phyloP scores from a whole-genome alignment of 2,113 vertebrate genomes.

The Xiphorhynchus elegans region DNA sequence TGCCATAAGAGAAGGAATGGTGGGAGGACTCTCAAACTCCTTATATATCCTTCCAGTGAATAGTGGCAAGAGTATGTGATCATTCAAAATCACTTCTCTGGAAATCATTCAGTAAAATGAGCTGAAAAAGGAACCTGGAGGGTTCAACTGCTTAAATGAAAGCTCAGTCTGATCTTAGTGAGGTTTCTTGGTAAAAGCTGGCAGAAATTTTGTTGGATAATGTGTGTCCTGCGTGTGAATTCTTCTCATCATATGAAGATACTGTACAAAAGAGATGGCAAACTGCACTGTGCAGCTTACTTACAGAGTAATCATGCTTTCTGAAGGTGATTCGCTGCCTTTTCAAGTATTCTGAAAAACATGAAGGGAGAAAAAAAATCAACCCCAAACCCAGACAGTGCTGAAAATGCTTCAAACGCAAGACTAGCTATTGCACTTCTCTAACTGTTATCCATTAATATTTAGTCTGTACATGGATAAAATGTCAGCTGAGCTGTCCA shows the following conservation, averaged over 20 bases:
- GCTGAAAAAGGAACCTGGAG: background rate
- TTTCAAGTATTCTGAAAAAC: conserved; percentile 16
- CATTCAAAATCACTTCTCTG: background rate
- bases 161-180: background rate
- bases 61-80: background rate
- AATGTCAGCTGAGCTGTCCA: conserved; percentile 67
- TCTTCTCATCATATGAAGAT: background rate
- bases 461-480: conserved; percentile 48
- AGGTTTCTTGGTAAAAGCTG: background rate
- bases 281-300: background rate
- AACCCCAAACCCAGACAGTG: background rate
- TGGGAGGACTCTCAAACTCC: background rate
- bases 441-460: conserved; percentile 51
- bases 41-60: background rate
- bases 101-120: background rate
- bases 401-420: conserved; percentile 5
- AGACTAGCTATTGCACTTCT: conserved; percentile 29
- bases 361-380: background rate
- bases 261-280: background rate
- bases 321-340: background rate
- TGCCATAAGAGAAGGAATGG: background rate
- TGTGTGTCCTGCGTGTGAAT: background rate
- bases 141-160: background rate
- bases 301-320: background rate
- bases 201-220: background rate